These are phyloP conservation scores for Drosophila kuntzei DNA, from an alignment of 2,888 invertebrate species.

Conservation along the genomic window DNA sequence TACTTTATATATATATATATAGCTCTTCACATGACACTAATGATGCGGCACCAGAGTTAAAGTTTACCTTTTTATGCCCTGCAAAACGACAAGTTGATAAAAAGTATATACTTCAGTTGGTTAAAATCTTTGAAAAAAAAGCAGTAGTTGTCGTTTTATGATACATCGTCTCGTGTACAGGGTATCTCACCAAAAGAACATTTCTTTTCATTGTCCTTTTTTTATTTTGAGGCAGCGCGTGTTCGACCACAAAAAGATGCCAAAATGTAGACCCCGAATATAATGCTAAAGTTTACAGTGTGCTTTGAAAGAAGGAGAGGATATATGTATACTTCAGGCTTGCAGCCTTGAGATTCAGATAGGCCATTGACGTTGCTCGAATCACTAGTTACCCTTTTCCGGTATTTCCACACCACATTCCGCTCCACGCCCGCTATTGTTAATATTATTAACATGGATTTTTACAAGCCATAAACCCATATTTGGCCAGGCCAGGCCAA, in stretches of 20 bases:
- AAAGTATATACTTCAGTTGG: neutral
- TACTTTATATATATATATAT: conserved; percentile 70
- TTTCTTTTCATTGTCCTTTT: conserved; percentile 21
- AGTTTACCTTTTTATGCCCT: conserved; percentile 42
- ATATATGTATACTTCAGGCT: conserved; percentile 18
- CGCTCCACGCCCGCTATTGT: conserved; percentile 53
- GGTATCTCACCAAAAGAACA: conserved; percentile 3
- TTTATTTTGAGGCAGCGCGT: conserved; percentile 30
- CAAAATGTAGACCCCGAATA: conserved; percentile 13
- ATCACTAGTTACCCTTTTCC: conserved; percentile 70
- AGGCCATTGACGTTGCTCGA: conserved; percentile 47
- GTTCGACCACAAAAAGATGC: conserved; percentile 26
- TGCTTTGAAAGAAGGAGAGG: neutral
- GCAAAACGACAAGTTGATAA: neutral
- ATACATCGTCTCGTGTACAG: neutral
- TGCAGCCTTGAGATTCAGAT: conserved; percentile 53
- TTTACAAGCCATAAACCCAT: conserved; percentile 80
- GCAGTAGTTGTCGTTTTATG: neutral
- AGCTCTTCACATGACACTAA: conserved; percentile 69
- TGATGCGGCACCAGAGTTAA: conserved; percentile 59
- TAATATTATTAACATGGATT: conserved; percentile 80
- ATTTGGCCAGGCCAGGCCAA: conserved; percentile 73
- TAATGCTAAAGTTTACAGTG: conserved; percentile 41
- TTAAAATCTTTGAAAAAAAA: too few species aligned
- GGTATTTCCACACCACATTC: conserved; percentile 23